A percentile compares a stretch with the other conserved stretches of the same genome.
Evolutionary conservation across 2,797 vertebrate genomes (phyloP).

Genomic region (Poeciliopsis paucimaculata): DNA sequence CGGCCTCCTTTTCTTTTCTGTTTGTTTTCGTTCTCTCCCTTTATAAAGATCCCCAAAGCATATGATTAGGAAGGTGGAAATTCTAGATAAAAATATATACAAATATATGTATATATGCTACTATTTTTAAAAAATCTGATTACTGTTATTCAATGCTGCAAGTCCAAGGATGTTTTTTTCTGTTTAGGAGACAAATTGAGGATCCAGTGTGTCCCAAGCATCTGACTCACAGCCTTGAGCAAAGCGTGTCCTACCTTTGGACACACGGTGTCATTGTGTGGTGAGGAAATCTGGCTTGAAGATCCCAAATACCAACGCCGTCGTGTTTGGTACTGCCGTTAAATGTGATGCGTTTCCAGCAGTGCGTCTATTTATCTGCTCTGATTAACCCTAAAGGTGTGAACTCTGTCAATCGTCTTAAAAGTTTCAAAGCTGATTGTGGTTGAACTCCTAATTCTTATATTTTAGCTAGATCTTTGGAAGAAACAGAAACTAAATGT

Average conservation of each 20-base stretch:
- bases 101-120: background rate
- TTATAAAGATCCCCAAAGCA: constrained; percentile 52
- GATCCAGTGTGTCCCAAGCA: constrained; percentile 1
- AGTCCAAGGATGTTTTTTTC: constrained; percentile 64
- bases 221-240: background rate
- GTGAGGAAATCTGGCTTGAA: background rate
- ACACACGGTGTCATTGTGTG: background rate
- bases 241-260: background rate
- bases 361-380: background rate
- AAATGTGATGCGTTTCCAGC: background rate
- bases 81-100: constrained; percentile 68
- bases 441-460: background rate
- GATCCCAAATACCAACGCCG: background rate
- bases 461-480: background rate
- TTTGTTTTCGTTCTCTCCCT: constrained; percentile 31
- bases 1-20: constrained; percentile 25
- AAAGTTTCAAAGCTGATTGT: background rate
- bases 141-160: constrained; percentile 66
- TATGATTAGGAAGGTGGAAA: constrained; percentile 72
- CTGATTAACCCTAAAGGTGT: background rate
- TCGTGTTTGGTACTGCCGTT: background rate
- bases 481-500: background rate
- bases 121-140: constrained; percentile 39
- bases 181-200: constrained; percentile 32
- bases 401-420: background rate